Conservation (phyloP, 1,140 invertebrate genomes). For the Planococcus citri region DNA sequence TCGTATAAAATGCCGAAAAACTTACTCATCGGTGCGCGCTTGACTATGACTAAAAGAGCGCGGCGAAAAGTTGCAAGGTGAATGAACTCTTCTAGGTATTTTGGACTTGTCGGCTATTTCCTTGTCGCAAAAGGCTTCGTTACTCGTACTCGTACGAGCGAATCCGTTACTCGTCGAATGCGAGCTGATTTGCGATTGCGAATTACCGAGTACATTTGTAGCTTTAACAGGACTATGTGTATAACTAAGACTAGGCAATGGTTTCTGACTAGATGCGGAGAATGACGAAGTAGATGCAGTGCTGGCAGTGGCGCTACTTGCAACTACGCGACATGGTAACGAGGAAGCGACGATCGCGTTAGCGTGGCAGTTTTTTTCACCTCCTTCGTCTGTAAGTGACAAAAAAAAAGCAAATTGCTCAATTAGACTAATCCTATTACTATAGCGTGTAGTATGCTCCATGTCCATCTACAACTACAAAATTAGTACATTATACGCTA, state of each 20-base stretch:
- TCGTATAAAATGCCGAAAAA: too few relatives aligned
- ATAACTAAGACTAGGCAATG: background rate
- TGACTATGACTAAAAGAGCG: background rate
- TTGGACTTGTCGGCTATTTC: background rate
- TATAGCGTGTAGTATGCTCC: too few relatives aligned
- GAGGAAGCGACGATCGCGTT: conserved; percentile 33
- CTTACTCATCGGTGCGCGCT: background rate
- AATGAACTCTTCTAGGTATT: background rate
- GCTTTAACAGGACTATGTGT: background rate
- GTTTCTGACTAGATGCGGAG: background rate
- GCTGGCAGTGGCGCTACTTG: conserved; percentile 23
- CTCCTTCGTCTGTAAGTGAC: conserved; percentile 37
- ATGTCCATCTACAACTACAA: too few relatives aligned
- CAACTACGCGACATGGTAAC: conserved; percentile 33
- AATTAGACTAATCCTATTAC: too few relatives aligned
- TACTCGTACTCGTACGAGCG: background rate
- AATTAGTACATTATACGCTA: background rate
- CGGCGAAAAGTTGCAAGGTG: background rate
- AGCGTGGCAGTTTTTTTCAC: conserved; percentile 52
- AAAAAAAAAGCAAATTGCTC: too few relatives aligned
- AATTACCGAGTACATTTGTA: background rate
- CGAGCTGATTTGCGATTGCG: background rate
- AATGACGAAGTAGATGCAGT: background rate
- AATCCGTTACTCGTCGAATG: background rate
- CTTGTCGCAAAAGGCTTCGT: background rate